phyloP scores from a whole-genome alignment of 2,797 vertebrate species.

The Helostoma temminkii region DNA sequence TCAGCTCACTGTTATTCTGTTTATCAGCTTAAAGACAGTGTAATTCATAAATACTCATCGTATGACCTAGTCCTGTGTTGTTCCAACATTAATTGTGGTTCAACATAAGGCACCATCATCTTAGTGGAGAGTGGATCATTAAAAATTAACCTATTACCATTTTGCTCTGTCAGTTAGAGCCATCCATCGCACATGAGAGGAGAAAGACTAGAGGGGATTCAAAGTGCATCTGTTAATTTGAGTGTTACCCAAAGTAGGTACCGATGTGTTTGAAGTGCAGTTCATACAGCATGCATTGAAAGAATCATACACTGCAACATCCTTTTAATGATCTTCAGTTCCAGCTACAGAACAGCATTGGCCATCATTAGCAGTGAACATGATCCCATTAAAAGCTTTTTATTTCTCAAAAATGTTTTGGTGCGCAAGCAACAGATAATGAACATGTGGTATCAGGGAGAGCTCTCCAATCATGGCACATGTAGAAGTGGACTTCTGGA shows the following conservation, averaged over 20 bases:
- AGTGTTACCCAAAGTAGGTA: conserved; percentile 58
- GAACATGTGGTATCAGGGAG: conserved; percentile 37
- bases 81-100: conserved; percentile 23
- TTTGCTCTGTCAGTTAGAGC: conserved; percentile 48
- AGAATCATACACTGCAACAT: conserved; percentile 43
- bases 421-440: conserved; percentile 55
- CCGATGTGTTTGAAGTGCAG: conserved; percentile 61
- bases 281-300: conserved; percentile 62
- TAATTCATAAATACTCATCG: conserved; percentile 18
- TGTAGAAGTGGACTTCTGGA: conserved; percentile 56
- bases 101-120: conserved; percentile 44
- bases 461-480: conserved; percentile 26
- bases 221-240: conserved; percentile 77
- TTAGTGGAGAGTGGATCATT: conserved; percentile 44
- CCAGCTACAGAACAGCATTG: conserved; percentile 27
- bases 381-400: conserved; percentile 56
- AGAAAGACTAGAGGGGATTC: conserved; percentile 73
- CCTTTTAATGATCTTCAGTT: conserved; percentile 67
- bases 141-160: conserved; percentile 58
- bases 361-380: conserved; percentile 56
- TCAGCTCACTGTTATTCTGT: conserved; percentile 16
- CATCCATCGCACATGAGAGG: conserved; percentile 43
- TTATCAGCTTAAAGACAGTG: conserved; percentile 40
- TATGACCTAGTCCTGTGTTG: background rate
- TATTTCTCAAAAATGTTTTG: conserved; percentile 57